Conservation (phyloP, 2,113 vertebrate species). For the Dromaius novaehollandiae region DNA sequence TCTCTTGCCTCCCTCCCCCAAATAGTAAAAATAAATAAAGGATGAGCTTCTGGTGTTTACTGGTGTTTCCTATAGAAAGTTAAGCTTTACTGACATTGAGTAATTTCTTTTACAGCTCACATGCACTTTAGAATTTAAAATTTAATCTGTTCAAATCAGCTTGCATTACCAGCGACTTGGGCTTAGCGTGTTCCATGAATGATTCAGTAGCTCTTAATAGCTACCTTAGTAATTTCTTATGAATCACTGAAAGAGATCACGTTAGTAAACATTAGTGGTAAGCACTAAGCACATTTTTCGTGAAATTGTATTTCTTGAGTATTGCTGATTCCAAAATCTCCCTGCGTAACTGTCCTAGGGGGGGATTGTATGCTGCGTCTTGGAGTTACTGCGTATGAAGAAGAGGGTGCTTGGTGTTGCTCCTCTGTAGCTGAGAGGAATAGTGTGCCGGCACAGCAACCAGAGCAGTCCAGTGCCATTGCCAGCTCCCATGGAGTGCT, state of each 20-base stretch:
- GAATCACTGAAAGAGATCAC: slow-evolving; percentile 64
- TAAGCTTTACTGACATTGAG: slow-evolving; percentile 57
- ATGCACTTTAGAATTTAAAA: slow-evolving; percentile 65
- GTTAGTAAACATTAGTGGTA: slow-evolving; percentile 49
- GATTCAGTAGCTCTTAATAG: slow-evolving; percentile 73
- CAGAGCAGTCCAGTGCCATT: not conserved
- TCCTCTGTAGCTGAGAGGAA: not conserved
- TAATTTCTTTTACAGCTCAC: slow-evolving; percentile 67
- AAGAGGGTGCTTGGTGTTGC: not conserved
- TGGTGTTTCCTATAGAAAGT: slow-evolving; percentile 34
- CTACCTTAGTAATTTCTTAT: slow-evolving; percentile 71
- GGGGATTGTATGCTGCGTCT: not conserved
- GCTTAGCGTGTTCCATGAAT: slow-evolving; percentile 68
- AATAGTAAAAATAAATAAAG: slow-evolving; percentile 47
- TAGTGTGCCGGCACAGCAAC: not conserved
- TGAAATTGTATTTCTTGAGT: not conserved
- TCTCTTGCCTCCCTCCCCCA: not conserved
- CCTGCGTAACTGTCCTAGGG: not conserved
- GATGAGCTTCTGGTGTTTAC: slow-evolving; percentile 57
- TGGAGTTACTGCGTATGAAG: not conserved
- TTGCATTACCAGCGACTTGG: slow-evolving; percentile 62
- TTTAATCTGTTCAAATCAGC: slow-evolving; percentile 70
- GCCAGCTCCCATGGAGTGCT: not conserved
- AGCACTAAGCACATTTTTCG: slow-evolving; percentile 21
- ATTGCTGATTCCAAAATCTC: not conserved